Base-by-base conservation (phyloP, 23 tunicate species). In the Halocynthia roretzi region DNA sequence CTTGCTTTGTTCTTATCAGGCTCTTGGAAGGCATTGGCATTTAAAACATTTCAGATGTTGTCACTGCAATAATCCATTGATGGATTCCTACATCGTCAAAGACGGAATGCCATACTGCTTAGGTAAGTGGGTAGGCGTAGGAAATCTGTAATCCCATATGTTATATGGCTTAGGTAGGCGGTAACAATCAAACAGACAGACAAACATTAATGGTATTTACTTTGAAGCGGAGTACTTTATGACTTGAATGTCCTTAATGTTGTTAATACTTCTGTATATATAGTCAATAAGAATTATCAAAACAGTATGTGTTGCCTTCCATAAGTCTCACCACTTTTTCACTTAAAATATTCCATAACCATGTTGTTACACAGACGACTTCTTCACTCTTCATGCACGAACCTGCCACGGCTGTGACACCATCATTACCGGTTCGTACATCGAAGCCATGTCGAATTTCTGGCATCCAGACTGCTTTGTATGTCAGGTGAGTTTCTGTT, bases 391-490 rank as follows among this genome's bases (percentile, higher is more conserved):
- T 23, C 96, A 89, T 65, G 96, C 96, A 9, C 77, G 96, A 7
- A 89, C 96, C 8, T 89, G 96, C 71, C 96, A 89, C 72, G 96
- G 96, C 6, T 89, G 96, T 53, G 96, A 89, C 80, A 89, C 96
- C n/a, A 89, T 89, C 18, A 89, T 89, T 14, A 89, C 96, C 7
- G 96, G 96, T 6, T 89, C 96, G 7, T 89, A 89, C 80, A 89
- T 89, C 40, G 96, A 89, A 83, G 96, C 96, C 10, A 89, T 89
- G 96, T 83, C 96, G 48, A 89, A 89, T 76, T 89, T 55, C 75
- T 89, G 96, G 96, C 96, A 89, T 62, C 96, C 96, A 0, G 85
- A 89, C 64, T 89, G 96, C 67, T 89, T 89, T 52, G 96, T 89
- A 18, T 89, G 96, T 60, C 96, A 89, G 96, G 96, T 89, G 7